phyloP scores from a whole-genome alignment of 2,797 vertebrate species.

The Acridotheres tristis region DNA sequence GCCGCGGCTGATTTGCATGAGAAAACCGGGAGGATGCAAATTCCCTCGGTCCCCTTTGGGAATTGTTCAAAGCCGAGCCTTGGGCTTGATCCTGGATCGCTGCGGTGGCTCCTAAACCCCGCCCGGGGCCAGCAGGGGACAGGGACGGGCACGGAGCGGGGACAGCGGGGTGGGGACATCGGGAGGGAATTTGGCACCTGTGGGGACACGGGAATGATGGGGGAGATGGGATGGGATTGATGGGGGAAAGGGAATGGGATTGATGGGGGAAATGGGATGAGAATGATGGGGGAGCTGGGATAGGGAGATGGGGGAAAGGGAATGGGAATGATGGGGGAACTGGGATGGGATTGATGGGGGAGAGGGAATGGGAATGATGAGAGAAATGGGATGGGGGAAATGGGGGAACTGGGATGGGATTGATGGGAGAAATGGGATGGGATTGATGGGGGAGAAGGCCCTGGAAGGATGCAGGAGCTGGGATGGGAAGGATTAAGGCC shows the following conservation, averaged over 20 bases:
- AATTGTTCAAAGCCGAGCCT: background rate
- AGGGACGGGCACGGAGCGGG: background rate
- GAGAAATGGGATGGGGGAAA: too few relatives aligned
- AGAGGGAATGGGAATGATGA: too few relatives aligned
- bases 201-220: too few relatives aligned
- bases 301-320: background rate
- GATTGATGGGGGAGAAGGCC: too few relatives aligned
- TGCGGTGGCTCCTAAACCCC: background rate
- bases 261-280: too few relatives aligned
- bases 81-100: background rate
- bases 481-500: background rate
- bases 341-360: too few relatives aligned
- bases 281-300: too few relatives aligned
- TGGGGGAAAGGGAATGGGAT: too few relatives aligned
- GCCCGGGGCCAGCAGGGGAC: fast-evolving
- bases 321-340: too few relatives aligned
- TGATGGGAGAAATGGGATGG: too few relatives aligned
- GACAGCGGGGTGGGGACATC: fast-evolving
- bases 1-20: background rate
- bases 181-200: background rate
- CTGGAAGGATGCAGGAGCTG: too few relatives aligned
- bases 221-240: background rate
- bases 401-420: too few relatives aligned
- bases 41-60: background rate
- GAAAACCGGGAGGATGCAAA: constrained; percentile 15